A percentile compares a stretch with the other conserved stretches of the same genome.
These are phyloP conservation scores for Cyclina sinensis DNA, from an alignment of 1,140 invertebrate genomes.

Conservation along the genomic window DNA sequence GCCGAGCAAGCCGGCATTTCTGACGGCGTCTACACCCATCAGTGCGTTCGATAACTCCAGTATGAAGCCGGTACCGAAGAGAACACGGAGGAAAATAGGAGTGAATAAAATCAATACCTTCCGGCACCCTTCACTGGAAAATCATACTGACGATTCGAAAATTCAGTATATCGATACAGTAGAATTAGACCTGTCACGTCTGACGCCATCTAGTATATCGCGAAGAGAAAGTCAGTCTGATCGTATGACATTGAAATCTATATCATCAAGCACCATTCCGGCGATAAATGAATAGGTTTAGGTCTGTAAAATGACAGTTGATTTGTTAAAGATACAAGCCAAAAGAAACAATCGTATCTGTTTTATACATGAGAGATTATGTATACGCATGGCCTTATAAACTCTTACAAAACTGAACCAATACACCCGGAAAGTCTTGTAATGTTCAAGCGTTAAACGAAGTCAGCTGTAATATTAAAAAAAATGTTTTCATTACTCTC, in stretches of 20 bases:
- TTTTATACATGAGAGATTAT: too few relatives aligned
- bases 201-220: conserved; percentile 10
- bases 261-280: conserved; percentile 32
- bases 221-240: conserved; percentile 46
- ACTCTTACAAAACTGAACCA: too few relatives aligned
- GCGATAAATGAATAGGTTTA: conserved; percentile 13
- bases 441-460: too few relatives aligned
- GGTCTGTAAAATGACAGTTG: too few relatives aligned
- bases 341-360: too few relatives aligned
- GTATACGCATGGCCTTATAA: too few relatives aligned
- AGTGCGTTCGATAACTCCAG: conserved; percentile 28
- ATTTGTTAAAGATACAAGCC: too few relatives aligned
- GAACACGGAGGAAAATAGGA: not conserved
- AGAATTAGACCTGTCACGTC: conserved; percentile 51
- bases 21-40: conserved; percentile 48
- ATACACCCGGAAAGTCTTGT: too few relatives aligned
- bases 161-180: conserved; percentile 63
- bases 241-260: conserved; percentile 57
- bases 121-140: conserved; percentile 1
- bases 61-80: not conserved
- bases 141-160: conserved; percentile 57
- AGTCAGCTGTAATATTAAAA: too few relatives aligned
- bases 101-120: not conserved
- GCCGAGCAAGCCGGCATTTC: conserved; percentile 11
- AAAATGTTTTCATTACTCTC: too few relatives aligned